Evolutionary conservation across 2,113 vertebrate genomes (phyloP).

Genomic region (Naja naja): DNA sequence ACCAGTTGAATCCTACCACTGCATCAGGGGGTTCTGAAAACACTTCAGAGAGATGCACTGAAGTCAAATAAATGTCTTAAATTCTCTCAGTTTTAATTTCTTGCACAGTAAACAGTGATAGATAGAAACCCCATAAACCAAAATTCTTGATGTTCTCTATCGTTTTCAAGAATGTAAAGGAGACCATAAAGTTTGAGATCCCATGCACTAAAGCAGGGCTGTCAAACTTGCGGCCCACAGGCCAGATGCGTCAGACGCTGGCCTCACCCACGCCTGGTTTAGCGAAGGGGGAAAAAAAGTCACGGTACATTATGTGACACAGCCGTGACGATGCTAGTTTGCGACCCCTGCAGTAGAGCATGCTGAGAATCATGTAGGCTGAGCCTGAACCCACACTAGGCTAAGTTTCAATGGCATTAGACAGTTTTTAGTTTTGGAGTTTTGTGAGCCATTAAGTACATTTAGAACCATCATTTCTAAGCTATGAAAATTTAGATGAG

Average conservation of each 20-base stretch:
- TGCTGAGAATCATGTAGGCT: background rate
- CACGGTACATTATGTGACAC: no score
- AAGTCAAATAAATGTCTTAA: background rate
- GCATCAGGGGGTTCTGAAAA: background rate
- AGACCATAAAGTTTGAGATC: background rate
- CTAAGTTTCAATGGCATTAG: background rate
- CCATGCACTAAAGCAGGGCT: background rate
- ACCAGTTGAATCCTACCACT: no score
- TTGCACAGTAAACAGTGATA: background rate
- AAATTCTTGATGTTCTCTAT: background rate
- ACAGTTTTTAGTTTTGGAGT: background rate
- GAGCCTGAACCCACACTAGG: background rate
- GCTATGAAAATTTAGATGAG: background rate
- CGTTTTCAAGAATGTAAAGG: background rate
- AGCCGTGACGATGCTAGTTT: no score
- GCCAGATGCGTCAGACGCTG: no score
- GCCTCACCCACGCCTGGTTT: no score
- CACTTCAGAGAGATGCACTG: background rate
- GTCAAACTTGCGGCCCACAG: no score
- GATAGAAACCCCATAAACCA: background rate
- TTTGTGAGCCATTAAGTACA: background rate
- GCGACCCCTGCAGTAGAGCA: background rate
- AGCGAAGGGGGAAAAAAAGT: no score
- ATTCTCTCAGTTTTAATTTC: background rate
- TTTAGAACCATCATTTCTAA: background rate